These are phyloP conservation scores for Caiman crocodilus DNA, from an alignment of 2,797 vertebrate species.

Conservation along the genomic window DNA sequence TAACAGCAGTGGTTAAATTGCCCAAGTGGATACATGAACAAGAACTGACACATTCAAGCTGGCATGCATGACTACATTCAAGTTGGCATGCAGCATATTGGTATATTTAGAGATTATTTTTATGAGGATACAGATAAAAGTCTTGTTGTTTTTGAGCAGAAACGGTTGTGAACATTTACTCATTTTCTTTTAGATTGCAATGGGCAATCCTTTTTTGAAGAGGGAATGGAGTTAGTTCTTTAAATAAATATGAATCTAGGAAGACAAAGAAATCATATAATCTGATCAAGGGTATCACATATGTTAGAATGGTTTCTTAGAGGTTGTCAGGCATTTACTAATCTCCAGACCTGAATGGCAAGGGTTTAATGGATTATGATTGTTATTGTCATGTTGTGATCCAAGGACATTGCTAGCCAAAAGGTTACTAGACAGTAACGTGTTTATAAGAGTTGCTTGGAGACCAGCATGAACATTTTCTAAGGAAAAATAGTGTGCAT, in stretches of 20 bases:
- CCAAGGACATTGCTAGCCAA: not conserved
- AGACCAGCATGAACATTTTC: not conserved
- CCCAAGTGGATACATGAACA: not conserved
- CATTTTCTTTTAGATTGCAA: not conserved
- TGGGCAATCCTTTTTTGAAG: not conserved
- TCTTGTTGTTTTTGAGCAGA: not conserved
- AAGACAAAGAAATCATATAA: not conserved
- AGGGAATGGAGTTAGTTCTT: not conserved
- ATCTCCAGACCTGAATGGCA: not conserved
- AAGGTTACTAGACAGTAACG: not conserved
- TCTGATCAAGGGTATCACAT: not conserved
- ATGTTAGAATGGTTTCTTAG: not conserved
- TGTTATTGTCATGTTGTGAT: not conserved
- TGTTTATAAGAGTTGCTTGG: not conserved
- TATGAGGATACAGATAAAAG: accelerated
- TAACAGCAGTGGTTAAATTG: not conserved
- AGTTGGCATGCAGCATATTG: not conserved
- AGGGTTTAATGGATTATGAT: slow-evolving; percentile 3
- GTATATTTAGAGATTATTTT: not conserved
- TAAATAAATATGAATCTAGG: not conserved
- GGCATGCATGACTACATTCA: not conserved
- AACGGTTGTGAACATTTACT: not conserved
- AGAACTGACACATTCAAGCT: not conserved
- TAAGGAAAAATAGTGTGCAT: not conserved
- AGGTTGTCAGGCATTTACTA: not conserved